phyloP scores from a whole-genome alignment of 2,113 vertebrate species.

The Jaculus jaculus region DNA sequence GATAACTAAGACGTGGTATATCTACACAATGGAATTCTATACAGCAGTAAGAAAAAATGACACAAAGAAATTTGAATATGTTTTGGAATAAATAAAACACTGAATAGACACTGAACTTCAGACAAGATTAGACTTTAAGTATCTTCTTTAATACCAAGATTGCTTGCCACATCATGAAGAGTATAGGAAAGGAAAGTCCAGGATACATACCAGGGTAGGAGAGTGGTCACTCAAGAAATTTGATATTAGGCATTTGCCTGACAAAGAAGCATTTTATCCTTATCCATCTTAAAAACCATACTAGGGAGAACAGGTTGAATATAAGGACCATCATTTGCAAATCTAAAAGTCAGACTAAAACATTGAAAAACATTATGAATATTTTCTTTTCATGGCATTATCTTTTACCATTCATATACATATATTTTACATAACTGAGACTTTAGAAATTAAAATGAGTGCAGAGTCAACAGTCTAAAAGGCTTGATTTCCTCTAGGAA shows the following conservation, averaged over 20 bases:
- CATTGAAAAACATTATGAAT: background rate
- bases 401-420: background rate
- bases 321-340: background rate
- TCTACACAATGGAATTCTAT: no score
- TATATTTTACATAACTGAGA: background rate
- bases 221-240: background rate
- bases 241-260: background rate
- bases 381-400: no score
- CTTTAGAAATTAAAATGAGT: constrained; percentile 32
- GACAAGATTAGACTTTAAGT: background rate
- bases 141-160: background rate
- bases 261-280: background rate
- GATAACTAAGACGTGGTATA: no score
- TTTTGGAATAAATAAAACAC: background rate
- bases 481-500: background rate
- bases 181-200: background rate
- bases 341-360: background rate
- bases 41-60: no score
- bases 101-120: background rate
- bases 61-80: no score
- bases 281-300: background rate
- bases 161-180: background rate
- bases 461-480: background rate
- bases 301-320: background rate
- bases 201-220: background rate